Percentiles rank a stretch among this genome's conserved stretches.
Evolutionary conservation across 2,113 vertebrate species (phyloP).

Genomic region (Sinocyclocheilus anshuiensis): DNA sequence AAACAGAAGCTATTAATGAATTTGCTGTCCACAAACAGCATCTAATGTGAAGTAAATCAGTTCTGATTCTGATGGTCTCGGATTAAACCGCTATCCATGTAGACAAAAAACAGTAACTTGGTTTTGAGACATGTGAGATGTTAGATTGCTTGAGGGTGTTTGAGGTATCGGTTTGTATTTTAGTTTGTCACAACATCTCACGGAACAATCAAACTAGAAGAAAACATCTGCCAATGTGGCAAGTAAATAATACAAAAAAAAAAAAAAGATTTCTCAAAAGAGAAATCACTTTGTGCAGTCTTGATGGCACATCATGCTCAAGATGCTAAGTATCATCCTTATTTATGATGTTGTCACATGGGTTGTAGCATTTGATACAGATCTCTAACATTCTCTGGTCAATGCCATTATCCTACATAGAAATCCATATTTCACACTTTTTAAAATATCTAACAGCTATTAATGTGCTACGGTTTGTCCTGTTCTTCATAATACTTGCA

Average conservation of each 20-base stretch:
- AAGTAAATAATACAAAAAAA: not conserved
- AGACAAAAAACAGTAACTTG: not conserved
- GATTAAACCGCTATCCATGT: too few relatives aligned
- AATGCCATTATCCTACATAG: not conserved
- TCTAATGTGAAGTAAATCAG: too few relatives aligned
- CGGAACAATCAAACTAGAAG: not conserved
- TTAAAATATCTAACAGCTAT: not conserved
- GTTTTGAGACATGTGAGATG: not conserved
- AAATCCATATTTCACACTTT: conserved; percentile 27
- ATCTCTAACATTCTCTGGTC: not conserved
- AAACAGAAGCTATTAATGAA: too few relatives aligned
- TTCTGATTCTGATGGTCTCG: too few relatives aligned
- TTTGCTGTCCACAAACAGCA: too few relatives aligned
- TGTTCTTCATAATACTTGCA: not conserved
- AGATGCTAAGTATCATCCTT: not conserved
- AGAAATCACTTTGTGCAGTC: conserved; percentile 1
- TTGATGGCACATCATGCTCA: not conserved
- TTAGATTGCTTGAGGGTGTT: not conserved
- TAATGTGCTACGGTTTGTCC: not conserved
- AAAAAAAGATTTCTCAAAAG: not conserved
- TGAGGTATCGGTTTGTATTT: not conserved
- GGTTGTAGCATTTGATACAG: not conserved
- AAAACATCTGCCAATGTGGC: conserved; percentile 5
- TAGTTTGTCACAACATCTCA: not conserved
- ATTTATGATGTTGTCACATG: not conserved